phyloP scores from a whole-genome alignment of 64 coral and sea anemone species.

The Orbicella faveolata region DNA sequence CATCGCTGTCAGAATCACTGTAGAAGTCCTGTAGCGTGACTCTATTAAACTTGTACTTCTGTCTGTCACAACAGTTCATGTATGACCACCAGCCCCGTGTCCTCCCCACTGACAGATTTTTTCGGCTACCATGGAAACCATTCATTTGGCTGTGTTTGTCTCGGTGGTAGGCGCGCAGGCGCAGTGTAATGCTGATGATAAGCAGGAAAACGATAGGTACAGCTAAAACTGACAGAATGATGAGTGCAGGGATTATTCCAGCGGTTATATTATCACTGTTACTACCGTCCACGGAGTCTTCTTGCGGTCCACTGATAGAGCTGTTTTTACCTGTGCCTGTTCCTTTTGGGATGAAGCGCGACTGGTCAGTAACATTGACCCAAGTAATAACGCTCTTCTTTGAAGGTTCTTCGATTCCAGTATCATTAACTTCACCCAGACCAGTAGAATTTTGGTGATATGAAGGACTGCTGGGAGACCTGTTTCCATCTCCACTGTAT shows the following conservation, averaged over 20 bases:
- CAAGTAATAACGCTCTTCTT: background rate
- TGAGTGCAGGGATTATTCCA: constrained; percentile 77
- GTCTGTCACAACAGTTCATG: constrained; percentile 79
- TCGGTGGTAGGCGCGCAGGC: constrained; percentile 74
- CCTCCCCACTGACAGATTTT: constrained; percentile 62
- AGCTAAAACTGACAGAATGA: constrained; percentile 78
- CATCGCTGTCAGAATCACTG: constrained; percentile 88
- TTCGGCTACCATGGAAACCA: constrained; percentile 42
- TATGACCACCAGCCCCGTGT: constrained; percentile 81
- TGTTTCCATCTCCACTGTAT: background rate
- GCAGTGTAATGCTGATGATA: constrained; percentile 76
- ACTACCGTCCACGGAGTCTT: background rate
- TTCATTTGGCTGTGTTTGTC: constrained; percentile 52
- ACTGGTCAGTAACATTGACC: background rate
- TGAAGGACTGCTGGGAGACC: background rate
- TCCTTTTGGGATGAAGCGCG: background rate
- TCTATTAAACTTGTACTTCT: constrained; percentile 76
- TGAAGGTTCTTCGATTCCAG: background rate
- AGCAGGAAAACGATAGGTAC: constrained; percentile 84
- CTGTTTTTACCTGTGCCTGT: background rate
- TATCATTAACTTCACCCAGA: background rate
- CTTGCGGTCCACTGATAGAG: constrained; percentile 1
- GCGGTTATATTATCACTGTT: background rate
- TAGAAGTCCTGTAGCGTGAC: constrained; percentile 87
- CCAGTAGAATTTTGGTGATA: background rate